Base-by-base conservation (phyloP, 2,797 vertebrate species). In the Brachymystax lenok region DNA sequence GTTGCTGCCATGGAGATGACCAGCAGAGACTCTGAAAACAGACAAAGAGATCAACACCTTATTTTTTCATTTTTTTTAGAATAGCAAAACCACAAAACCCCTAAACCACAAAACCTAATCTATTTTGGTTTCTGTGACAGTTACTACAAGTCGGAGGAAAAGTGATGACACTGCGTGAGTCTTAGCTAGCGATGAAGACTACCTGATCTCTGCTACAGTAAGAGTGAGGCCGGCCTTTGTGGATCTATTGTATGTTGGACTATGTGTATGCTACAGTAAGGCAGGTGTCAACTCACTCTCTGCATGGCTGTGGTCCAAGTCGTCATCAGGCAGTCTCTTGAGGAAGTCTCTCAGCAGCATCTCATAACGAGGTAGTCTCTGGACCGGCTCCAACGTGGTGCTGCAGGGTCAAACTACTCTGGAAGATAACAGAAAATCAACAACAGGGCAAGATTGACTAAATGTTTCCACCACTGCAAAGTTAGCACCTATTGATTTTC, bases 331-430 rank as follows among this genome's bases (percentile, higher is more conserved):
- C 3, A 97, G 92, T 67, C 93, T 97, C 84, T 80, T 95, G 50
- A 97, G 76, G 0, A 97, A 97, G 35, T 97, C 95, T 77, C 92
- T 94, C 30, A 98, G 94, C 52, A 98, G 91, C 87, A 97, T 93
- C 84, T 97, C 95, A 0, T 97, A 97, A 52, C 96, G 96, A 0
- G 96, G 97, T 27, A 98, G 92, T 80, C 97, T 94, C 91, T 98
- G 97, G 17, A 99, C 95, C 0, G 98, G 97, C 76, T 97, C 98
- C 77, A 99, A 83, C 98, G 91, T 99, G 98, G 88, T 99, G 98
- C 88, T 98, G 97, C 88, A 99, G 90, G 56, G 95, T 97, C 82
- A 99, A 92, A 83, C 84, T 94, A 75, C 88, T 40, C 40, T 40
- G 40, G 40, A 40, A 40, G 40, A 40, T 40, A 40, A 40, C 35